Percentiles rank a stretch among this genome's conserved stretches.
Conservation (phyloP, 1,140 invertebrate genomes). For the Melitaea cinxia region DNA sequence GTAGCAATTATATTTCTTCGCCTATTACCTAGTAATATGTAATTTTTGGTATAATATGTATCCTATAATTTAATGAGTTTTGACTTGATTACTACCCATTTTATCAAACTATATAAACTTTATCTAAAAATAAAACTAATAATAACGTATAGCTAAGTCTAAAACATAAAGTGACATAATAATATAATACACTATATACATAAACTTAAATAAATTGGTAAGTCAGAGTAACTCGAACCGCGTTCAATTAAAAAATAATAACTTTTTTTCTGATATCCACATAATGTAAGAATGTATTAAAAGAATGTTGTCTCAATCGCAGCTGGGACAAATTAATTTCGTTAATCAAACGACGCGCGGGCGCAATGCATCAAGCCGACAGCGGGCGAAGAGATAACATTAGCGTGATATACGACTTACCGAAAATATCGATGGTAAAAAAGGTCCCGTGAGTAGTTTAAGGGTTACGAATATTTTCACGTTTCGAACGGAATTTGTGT, state of each 20-base stretch:
- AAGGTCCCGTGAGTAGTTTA: conserved; percentile 40
- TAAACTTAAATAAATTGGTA: not conserved
- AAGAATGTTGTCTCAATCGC: conserved; percentile 57
- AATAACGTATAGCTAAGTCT: too few relatives aligned
- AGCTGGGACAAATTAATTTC: conserved; percentile 76
- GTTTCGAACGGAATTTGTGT: not conserved
- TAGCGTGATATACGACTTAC: conserved; percentile 67
- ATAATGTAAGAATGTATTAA: conserved; percentile 39
- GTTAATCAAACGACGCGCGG: conserved; percentile 67
- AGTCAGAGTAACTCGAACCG: not conserved
- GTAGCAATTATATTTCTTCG: not conserved
- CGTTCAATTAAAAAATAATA: not conserved
- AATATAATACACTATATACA: too few relatives aligned
- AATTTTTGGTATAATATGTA: too few relatives aligned
- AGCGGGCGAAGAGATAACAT: conserved; percentile 68
- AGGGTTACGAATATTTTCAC: conserved; percentile 46
- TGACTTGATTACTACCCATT: too few relatives aligned
- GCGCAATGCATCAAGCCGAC: conserved; percentile 73
- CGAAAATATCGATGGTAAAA: conserved; percentile 63
- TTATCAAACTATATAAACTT: too few relatives aligned
- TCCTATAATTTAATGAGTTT: too few relatives aligned
- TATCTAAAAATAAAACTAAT: too few relatives aligned
- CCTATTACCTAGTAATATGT: too few relatives aligned
- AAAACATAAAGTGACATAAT: too few relatives aligned
- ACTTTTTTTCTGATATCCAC: not conserved